Conservation (phyloP, 2,888 invertebrate genomes). For the Megastigmus dorsalis region DNA sequence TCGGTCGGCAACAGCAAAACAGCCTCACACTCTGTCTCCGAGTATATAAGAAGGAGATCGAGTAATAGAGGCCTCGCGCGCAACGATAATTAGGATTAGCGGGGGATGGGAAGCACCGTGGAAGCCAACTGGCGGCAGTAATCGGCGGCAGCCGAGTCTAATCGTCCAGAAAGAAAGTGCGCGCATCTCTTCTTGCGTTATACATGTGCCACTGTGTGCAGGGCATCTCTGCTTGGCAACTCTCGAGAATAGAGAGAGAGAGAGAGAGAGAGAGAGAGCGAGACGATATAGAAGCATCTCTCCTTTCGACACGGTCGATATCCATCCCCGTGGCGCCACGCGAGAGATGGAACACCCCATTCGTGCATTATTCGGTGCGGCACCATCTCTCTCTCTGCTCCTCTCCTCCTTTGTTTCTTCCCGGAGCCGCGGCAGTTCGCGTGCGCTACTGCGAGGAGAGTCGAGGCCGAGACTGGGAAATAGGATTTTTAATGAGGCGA, state of each 20-base stretch:
- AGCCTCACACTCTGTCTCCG: no score
- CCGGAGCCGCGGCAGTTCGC: no score
- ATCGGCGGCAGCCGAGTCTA: slow-evolving; percentile 20
- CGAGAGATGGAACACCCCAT: not conserved
- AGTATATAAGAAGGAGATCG: no score
- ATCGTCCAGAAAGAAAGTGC: slow-evolving; percentile 35
- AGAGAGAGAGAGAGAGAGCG: no score
- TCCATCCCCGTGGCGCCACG: slow-evolving; percentile 38
- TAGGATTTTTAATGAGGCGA: slow-evolving; percentile 65
- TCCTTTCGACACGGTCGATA: slow-evolving; percentile 32
- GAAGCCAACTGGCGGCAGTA: not conserved
- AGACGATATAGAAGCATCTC: slow-evolving; percentile 10
- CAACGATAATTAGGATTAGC: slow-evolving; percentile 42
- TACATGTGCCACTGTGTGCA: no score
- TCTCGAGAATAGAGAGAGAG: no score
- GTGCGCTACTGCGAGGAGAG: no score
- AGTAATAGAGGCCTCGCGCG: not conserved
- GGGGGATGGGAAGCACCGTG: no score
- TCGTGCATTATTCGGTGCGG: slow-evolving; percentile 34
- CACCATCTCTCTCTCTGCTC: slow-evolving; percentile 13
- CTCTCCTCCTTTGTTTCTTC: no score
- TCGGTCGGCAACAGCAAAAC: no score
- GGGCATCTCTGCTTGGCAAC: not conserved
- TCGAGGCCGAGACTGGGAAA: slow-evolving; percentile 30
- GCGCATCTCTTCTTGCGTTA: no score